phyloP scores from a whole-genome alignment of 1,140 invertebrate genomes.

The Magallana ariakensis region DNA sequence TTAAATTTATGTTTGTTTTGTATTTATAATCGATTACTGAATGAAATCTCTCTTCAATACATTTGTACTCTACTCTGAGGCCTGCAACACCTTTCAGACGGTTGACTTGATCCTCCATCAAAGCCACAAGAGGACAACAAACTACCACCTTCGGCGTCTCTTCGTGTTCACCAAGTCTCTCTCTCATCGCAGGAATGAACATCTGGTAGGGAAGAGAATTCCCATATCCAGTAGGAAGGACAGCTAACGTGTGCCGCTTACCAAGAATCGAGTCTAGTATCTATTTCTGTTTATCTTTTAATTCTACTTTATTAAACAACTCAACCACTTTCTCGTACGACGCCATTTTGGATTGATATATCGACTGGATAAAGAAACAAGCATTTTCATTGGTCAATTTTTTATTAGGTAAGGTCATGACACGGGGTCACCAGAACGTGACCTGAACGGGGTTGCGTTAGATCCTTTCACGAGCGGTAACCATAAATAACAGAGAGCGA shows the following conservation, averaged over 20 bases:
- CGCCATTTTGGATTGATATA: slow-evolving; percentile 1
- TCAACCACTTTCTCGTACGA: slow-evolving; percentile 1
- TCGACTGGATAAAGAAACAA: background rate
- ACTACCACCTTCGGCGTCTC: slow-evolving; percentile 28
- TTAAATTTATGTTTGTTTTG: too few species aligned
- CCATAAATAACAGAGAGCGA: too few species aligned
- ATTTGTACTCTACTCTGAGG: slow-evolving; percentile 21
- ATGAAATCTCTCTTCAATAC: too few species aligned
- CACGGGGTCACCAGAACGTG: slow-evolving; percentile 17
- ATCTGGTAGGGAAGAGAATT: slow-evolving; percentile 41
- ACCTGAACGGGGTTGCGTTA: slow-evolving; percentile 2
- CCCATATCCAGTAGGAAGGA: slow-evolving; percentile 29
- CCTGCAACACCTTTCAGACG: slow-evolving; percentile 5
- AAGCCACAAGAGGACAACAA: slow-evolving; percentile 30
- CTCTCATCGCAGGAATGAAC: background rate
- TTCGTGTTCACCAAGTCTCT: background rate
- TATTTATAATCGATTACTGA: too few species aligned
- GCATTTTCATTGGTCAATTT: slow-evolving; percentile 23
- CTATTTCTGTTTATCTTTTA: background rate
- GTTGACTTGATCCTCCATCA: slow-evolving; percentile 43
- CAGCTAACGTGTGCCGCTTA: slow-evolving; percentile 18
- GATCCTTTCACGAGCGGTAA: slow-evolving; percentile 15
- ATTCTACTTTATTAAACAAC: background rate
- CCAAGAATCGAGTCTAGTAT: background rate
- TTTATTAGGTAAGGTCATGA: slow-evolving; percentile 3